Evolutionary conservation across 2,888 invertebrate genomes (phyloP), one percentile per base, ranked within the genome.

Genomic region (Sinelater perroti): DNA sequence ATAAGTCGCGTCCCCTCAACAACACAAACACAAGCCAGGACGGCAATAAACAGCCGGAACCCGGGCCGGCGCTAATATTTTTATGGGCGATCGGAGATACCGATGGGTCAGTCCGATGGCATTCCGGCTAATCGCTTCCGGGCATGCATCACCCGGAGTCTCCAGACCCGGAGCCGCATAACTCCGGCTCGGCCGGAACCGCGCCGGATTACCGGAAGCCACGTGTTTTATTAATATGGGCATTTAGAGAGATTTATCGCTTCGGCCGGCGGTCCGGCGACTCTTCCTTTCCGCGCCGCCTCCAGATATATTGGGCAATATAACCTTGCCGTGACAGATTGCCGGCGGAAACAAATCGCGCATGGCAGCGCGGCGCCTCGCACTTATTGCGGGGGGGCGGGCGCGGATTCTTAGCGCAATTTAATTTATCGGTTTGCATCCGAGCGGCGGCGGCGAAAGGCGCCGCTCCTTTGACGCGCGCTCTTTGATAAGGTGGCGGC

Each of bases 21-120:
- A 38, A 38, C n/a, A 17, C 20, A 17, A 8, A 38, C 20, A 44
- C 6, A 42, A 70, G 66, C 71, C 72, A 73, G 71, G 69, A 67
- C 69, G 64, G 70, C 69, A 67, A 71, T 71, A 73, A 72, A 72
- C 72, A 70, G 70, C 73, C 73, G 72, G 72, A 75, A 73, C 73
- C 73, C 67, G 68, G 68, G 70, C 73, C n/a, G n/a, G n/a, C 74
- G 75, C 78, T 78, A 78, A 77, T 77, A 78, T 77, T 78, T 77
- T 78, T 77, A 77, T 75, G 76, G 77, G 69, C 72, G 77, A 78
- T 78, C 76, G 73, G 71, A 75, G 78, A 78, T 77, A 78, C 73
- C 74, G 73, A 73, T 72, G 76, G 74, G 76, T 76, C 76, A 73
- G 72, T 69, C 65, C 65, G 67, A 63, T 58, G 67, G 68, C 66